Evolutionary conservation across 2,113 vertebrate genomes (phyloP).

Genomic region (Albula goreensis): DNA sequence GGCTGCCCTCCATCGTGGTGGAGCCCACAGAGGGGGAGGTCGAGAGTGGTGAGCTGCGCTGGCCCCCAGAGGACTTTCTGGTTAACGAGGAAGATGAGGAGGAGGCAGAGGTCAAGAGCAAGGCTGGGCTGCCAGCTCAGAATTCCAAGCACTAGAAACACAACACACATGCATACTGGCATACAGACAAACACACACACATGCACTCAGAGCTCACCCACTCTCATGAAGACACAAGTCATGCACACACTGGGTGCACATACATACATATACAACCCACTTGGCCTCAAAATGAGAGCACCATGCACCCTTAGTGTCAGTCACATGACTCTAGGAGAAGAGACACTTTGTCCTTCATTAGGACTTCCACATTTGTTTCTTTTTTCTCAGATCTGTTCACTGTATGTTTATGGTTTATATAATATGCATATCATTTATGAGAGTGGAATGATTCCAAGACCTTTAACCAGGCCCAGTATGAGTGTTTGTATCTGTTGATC

Average conservation of each 20-base stretch:
- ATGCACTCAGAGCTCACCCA: background rate
- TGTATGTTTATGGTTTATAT: background rate
- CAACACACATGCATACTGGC: background rate
- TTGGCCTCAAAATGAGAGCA: background rate
- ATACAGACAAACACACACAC: background rate
- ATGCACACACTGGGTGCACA: background rate
- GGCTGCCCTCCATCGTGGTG: slow-evolving; percentile 93
- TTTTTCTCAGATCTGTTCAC: background rate
- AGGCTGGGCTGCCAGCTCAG: slow-evolving; percentile 60
- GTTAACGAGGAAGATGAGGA: slow-evolving; percentile 78
- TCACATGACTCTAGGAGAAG: background rate
- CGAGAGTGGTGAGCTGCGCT: slow-evolving; percentile 94
- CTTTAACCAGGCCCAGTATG: background rate
- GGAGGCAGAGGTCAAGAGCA: slow-evolving; percentile 40
- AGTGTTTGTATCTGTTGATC: background rate
- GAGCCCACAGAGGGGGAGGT: slow-evolving; percentile 92
- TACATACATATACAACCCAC: background rate
- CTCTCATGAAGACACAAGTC: background rate
- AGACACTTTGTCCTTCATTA: background rate
- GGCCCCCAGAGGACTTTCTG: slow-evolving; percentile 92
- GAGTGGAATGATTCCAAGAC: background rate
- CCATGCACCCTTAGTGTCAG: background rate
- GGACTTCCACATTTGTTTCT: background rate
- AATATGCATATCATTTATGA: background rate
- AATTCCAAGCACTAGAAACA: slow-evolving; percentile 60